phyloP scores from a whole-genome alignment of 2,113 vertebrate species.

The Ramphastos sulfuratus region DNA sequence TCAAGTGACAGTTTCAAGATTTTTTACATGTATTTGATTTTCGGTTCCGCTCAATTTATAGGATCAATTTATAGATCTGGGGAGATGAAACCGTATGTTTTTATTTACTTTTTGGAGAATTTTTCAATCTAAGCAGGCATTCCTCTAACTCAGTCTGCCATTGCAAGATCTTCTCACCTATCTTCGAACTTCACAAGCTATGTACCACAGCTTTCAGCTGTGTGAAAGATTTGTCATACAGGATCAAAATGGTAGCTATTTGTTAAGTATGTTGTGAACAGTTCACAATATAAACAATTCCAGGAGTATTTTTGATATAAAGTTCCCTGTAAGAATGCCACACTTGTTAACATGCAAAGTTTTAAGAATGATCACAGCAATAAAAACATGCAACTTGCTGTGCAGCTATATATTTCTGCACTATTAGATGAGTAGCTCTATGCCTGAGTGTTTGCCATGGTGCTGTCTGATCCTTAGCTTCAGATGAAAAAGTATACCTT shows the following conservation, averaged over 20 bases:
- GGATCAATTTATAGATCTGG: not conserved
- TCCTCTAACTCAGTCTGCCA: not conserved
- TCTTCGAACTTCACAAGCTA: not conserved
- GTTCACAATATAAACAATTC: not conserved
- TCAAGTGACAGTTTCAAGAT: not conserved
- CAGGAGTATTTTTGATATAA: not conserved
- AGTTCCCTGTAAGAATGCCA: not conserved
- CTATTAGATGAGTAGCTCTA: not conserved
- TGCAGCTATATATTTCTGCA: not conserved
- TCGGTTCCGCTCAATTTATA: not conserved
- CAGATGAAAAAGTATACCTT: not conserved
- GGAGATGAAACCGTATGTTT: constrained; percentile 9
- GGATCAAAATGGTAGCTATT: not conserved
- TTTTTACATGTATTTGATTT: not conserved
- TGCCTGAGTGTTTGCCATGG: not conserved
- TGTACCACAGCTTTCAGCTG: not conserved
- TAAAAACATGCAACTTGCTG: not conserved
- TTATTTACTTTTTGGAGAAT: not conserved
- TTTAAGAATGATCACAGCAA: not conserved
- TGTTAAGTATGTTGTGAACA: not conserved
- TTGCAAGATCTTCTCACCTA: not conserved
- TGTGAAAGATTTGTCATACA: not conserved
- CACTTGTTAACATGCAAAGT: not conserved
- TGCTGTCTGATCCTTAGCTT: not conserved
- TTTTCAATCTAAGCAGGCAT: constrained; percentile 6